Conservation (phyloP, 2,797 vertebrate species). For the Acanthurus lineatus region DNA sequence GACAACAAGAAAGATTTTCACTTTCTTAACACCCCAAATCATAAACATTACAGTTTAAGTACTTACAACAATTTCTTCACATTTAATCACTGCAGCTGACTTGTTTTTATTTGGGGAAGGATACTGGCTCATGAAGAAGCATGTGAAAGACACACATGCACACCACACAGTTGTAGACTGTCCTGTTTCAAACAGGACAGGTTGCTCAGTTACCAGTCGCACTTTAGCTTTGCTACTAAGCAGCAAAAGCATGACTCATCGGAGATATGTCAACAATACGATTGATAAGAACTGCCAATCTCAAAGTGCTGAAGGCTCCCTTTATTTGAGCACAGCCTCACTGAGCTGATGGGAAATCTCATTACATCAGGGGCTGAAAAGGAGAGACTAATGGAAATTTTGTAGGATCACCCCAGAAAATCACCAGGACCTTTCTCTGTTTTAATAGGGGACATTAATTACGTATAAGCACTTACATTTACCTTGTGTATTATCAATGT, state of each 20-base stretch:
- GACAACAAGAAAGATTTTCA: background rate
- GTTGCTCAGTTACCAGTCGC: conserved; percentile 16
- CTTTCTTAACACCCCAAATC: background rate
- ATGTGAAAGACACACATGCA: background rate
- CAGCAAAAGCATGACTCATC: conserved; percentile 5
- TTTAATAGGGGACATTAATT: no score
- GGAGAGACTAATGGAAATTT: no score
- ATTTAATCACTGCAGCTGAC: background rate
- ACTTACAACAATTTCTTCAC: background rate
- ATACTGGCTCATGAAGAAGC: background rate
- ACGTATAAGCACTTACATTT: no score
- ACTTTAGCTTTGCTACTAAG: background rate
- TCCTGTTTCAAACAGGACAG: conserved; percentile 11
- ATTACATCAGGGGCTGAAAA: no score
- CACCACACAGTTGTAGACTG: background rate
- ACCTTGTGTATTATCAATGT: no score
- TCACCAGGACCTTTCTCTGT: no score
- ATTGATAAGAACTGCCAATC: conserved; percentile 19
- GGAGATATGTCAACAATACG: conserved; percentile 16
- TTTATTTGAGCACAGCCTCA: conserved; percentile 5
- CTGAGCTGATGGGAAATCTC: background rate
- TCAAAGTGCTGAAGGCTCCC: background rate
- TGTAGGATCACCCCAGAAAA: no score
- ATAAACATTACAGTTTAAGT: background rate
- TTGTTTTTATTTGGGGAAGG: background rate